Evolutionary conservation across 2,888 invertebrate genomes (phyloP).

Genomic region (Blera fallax): DNA sequence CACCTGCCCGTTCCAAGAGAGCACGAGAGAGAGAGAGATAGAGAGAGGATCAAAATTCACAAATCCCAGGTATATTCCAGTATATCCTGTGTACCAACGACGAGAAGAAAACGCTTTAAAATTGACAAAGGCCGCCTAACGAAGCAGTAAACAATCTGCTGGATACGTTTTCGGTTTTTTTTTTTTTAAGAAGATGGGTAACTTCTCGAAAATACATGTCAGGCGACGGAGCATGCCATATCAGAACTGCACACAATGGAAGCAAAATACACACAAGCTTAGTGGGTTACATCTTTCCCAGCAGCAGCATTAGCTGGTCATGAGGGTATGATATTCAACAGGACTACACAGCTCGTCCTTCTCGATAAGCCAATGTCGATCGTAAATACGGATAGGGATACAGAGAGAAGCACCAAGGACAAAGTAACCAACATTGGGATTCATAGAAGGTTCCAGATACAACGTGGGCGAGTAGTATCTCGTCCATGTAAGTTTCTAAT

Average conservation of each 20-base stretch:
- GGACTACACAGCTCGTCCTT: too few species aligned
- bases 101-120: conserved; percentile 42
- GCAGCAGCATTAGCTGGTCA: conserved; percentile 5
- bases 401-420: conserved; percentile 17
- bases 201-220: conserved; percentile 48
- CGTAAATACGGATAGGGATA: conserved; percentile 60
- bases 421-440: conserved; percentile 55
- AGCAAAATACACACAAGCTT: conserved; percentile 37
- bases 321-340: conserved; percentile 9
- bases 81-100: not conserved
- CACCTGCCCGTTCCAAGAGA: too few species aligned
- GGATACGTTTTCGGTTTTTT: too few species aligned
- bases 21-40: conserved; percentile 11
- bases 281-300: conserved; percentile 33
- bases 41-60: conserved; percentile 42
- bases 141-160: conserved; percentile 69
- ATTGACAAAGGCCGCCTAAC: conserved; percentile 65
- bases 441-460: conserved; percentile 32
- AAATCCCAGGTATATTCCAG: conserved; percentile 52
- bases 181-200: conserved; percentile 54
- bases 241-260: conserved; percentile 35
- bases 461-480: conserved; percentile 30
- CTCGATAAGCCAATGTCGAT: conserved; percentile 62
- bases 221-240: conserved; percentile 47
- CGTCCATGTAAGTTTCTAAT: conserved; percentile 25